Conservation (phyloP, 2,113 vertebrate species). For the Pungitius pungitius region DNA sequence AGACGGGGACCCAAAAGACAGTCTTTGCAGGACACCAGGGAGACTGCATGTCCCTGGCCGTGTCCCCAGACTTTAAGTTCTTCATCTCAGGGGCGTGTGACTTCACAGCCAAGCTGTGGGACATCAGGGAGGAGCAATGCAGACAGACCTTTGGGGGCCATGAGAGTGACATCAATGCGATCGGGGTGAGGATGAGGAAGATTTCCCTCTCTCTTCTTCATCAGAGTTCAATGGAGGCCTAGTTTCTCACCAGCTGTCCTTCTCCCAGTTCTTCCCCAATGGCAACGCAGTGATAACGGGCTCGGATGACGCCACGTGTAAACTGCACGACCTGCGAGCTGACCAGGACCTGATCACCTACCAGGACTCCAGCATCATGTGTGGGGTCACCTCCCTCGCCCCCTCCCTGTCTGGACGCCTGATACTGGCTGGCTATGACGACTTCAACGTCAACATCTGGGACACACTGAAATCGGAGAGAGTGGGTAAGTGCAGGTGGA, state of each 20-base stretch:
- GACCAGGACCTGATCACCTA: slow-evolving; percentile 95
- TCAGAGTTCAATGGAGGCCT: neutral
- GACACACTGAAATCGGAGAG: slow-evolving; percentile 88
- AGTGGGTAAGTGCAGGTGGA: slow-evolving; percentile 81
- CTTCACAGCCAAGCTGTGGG: slow-evolving; percentile 96
- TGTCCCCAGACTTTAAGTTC: slow-evolving; percentile 93
- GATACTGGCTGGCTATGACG: slow-evolving; percentile 91
- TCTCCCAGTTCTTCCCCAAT: slow-evolving; percentile 91
- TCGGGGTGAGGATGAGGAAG: slow-evolving; percentile 81
- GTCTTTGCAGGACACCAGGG: slow-evolving; percentile 92
- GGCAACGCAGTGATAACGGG: slow-evolving; percentile 95
- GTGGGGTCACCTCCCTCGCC: slow-evolving; percentile 93
- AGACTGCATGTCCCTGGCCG: slow-evolving; percentile 95
- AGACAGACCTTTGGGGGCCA: slow-evolving; percentile 95
- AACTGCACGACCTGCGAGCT: slow-evolving; percentile 92
- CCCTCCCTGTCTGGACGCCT: slow-evolving; percentile 93
- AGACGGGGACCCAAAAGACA: slow-evolving; percentile 94
- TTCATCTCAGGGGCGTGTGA: slow-evolving; percentile 97
- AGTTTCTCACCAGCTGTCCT: slow-evolving; percentile 6
- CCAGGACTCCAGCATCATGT: slow-evolving; percentile 92
- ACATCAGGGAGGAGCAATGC: slow-evolving; percentile 89
- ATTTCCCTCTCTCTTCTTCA: neutral
- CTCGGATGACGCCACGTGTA: slow-evolving; percentile 93
- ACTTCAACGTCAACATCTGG: slow-evolving; percentile 99
- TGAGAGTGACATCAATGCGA: slow-evolving; percentile 96